Evolutionary conservation across 2,113 vertebrate genomes (phyloP), one percentile per base, ranked within the genome.

Genomic region (Greenwoodochromis staneri): DNA sequence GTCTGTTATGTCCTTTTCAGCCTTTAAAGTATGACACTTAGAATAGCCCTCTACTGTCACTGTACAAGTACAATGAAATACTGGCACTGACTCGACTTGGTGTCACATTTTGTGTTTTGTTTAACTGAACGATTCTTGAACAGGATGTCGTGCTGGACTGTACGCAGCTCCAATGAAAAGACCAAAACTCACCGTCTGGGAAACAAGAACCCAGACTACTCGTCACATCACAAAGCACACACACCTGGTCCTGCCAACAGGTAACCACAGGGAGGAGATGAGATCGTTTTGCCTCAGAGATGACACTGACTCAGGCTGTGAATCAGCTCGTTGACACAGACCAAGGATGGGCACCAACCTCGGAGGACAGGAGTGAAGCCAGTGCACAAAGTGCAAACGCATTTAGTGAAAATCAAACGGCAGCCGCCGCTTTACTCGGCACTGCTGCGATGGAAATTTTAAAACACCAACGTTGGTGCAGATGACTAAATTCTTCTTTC

Each of bases 261-360:
- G 80, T 63, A 7, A 86, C 73, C 84, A 63, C 83, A 88, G 83
- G 59, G 57, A 51, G 42, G 80, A 57, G 71, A 34, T 82, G 81
- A 88, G 34, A 9, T 88, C 89, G 76, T 31, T 36, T 17, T 16
- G 17, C 7, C 16, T 12, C 57, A 63, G 66, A 63, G 49, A 40
- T 17, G 5, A 85, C 78, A 54, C 59, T 4, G 73, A 54, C 27
- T 78, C 19, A 36, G 31, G 29, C 27, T 29, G 81, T 47, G 81
- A 61, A 21, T 61, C 81, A 84, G 63, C 63, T 54, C 24, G 6
- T 31, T 53, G 49, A 54, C 53, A 36, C 71, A 40, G n/a, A 24
- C 12, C 14, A 11, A 76, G 40, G 9, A 76, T 9, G 21, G n/a
- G 21, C 36, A 73, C 38, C 66, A 45, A 45, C 66, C 38, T 16